Evolutionary conservation across 2,888 invertebrate genomes (phyloP).

Genomic region (Cerastoderma edule): DNA sequence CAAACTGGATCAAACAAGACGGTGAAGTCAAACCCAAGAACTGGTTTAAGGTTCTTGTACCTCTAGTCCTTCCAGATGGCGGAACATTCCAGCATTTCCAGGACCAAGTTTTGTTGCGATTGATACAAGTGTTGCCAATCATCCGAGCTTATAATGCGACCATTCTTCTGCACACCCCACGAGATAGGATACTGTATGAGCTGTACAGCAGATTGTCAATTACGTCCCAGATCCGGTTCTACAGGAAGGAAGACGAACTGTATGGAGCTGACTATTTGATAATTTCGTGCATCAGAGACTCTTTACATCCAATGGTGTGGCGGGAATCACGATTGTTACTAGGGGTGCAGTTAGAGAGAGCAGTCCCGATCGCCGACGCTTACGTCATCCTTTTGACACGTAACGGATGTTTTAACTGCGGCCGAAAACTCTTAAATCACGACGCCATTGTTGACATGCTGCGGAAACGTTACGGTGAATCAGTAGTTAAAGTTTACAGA

Average conservation of each 20-base stretch:
- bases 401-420: slow-evolving; percentile 21
- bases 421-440: slow-evolving; percentile 8
- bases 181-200: slow-evolving; percentile 28
- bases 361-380: neutral
- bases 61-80: neutral
- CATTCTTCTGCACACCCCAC: neutral
- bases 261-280: slow-evolving; percentile 23
- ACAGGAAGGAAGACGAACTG: neutral
- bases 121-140: slow-evolving; percentile 16
- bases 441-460: neutral
- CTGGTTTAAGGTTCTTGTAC: neutral
- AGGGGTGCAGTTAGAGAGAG: neutral
- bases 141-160: neutral
- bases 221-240: neutral
- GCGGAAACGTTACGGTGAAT: neutral
- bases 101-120: slow-evolving; percentile 13
- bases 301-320: slow-evolving; percentile 21
- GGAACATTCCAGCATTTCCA: slow-evolving; percentile 28
- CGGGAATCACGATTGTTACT: neutral
- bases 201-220: slow-evolving; percentile 10
- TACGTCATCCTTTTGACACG: slow-evolving; percentile 11
- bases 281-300: slow-evolving; percentile 5
- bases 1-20: neutral
- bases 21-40: neutral
- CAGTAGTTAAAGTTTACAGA: neutral